A percentile compares a stretch with the other conserved stretches of the same genome.
Evolutionary conservation across 2,888 invertebrate species (phyloP).

Genomic region (Drosophila subquinaria): DNA sequence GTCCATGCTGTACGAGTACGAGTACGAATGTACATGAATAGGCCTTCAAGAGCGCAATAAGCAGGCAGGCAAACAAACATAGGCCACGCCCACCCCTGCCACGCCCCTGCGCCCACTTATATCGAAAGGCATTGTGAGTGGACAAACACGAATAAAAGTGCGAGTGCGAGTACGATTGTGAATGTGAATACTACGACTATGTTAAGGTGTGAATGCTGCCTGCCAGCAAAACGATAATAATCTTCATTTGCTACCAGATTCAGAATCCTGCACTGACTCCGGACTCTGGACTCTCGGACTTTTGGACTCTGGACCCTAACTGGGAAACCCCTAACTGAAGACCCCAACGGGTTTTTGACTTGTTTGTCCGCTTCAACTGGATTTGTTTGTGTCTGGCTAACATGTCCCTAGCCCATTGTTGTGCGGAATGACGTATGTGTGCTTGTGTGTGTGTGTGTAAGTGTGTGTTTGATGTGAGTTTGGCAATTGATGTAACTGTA

Average conservation of each 20-base stretch:
- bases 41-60: conserved; percentile 48
- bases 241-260: conserved; percentile 60
- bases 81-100: conserved; percentile 45
- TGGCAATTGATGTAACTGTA: conserved; percentile 76
- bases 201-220: conserved; percentile 67
- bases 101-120: conserved; percentile 61
- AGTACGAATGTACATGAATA: not conserved
- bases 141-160: conserved; percentile 1
- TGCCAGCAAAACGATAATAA: conserved; percentile 74
- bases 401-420: conserved; percentile 76
- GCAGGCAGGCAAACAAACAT: conserved; percentile 53
- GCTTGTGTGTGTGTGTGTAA: conserved; percentile 27
- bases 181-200: conserved; percentile 11
- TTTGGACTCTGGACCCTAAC: conserved; percentile 9
- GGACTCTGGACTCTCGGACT: too few species aligned
- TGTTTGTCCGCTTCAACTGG: conserved; percentile 48
- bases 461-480: conserved; percentile 40
- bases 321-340: conserved; percentile 19
- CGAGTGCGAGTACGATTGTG: not conserved
- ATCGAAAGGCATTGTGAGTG: conserved; percentile 49
- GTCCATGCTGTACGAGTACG: conserved; percentile 41
- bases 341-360: conserved; percentile 7
- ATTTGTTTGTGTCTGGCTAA: conserved; percentile 67
- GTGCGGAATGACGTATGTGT: too few species aligned
- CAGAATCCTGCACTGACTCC: conserved; percentile 21